phyloP scores from a whole-genome alignment of 2,113 vertebrate genomes.

The Chionis minor region DNA sequence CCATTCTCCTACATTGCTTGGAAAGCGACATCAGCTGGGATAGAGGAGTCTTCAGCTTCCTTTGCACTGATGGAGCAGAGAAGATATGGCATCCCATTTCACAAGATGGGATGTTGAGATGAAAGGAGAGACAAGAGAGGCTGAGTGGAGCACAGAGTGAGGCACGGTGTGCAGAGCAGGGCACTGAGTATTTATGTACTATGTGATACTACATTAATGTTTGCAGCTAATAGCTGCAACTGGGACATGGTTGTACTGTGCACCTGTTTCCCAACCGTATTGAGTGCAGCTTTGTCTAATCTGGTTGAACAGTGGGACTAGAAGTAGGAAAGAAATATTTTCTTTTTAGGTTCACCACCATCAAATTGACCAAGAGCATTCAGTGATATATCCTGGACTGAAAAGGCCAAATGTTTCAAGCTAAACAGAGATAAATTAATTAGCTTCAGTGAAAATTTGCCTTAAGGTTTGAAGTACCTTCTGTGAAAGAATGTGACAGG shows the following conservation, averaged over 20 bases:
- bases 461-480: neutral
- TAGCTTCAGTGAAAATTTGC: neutral
- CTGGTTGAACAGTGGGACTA: neutral
- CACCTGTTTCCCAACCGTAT: neutral
- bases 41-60: neutral
- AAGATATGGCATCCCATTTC: neutral
- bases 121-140: neutral
- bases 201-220: neutral
- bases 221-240: neutral
- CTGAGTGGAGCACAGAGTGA: neutral
- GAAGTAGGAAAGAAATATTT: neutral
- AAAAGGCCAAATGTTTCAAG: neutral
- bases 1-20: neutral
- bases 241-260: neutral
- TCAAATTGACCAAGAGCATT: neutral
- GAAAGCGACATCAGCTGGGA: neutral
- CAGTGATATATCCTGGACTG: neutral
- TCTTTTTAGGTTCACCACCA: neutral
- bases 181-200: neutral
- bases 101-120: neutral
- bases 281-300: neutral
- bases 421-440: neutral
- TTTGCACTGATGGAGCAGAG: neutral
- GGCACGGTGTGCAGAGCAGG: neutral
- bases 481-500: neutral